Conservation (phyloP, 2,113 vertebrate species). For the Spea multiplicata region DNA sequence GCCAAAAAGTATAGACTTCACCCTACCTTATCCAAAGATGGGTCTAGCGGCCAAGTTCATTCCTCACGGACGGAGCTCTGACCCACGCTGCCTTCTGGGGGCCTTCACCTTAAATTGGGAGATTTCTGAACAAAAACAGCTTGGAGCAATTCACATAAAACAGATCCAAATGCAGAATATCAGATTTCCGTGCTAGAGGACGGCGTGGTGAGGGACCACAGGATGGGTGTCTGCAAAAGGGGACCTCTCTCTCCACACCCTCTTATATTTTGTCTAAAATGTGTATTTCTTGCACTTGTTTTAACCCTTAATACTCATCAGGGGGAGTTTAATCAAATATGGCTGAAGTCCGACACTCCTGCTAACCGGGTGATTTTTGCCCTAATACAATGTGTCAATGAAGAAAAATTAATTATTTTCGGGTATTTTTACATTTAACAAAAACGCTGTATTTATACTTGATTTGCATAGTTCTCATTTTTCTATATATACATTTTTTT, state of each 20-base stretch:
- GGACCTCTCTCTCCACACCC: constrained; percentile 51
- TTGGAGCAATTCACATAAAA: constrained; percentile 80
- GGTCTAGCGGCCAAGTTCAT: constrained; percentile 57
- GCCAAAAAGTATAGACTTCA: constrained; percentile 55
- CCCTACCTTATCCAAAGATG: constrained; percentile 70
- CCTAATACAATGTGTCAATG: too few relatives aligned
- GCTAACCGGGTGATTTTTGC: too few relatives aligned
- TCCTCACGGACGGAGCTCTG: constrained; percentile 63
- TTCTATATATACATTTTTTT: too few relatives aligned
- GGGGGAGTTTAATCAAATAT: too few relatives aligned
- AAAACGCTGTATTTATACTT: too few relatives aligned
- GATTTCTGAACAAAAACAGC: constrained; percentile 76
- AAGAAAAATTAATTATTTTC: too few relatives aligned
- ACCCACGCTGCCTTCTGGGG: constrained; percentile 57
- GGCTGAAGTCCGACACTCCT: too few relatives aligned
- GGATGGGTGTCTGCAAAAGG: constrained; percentile 18
- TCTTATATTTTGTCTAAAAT: constrained; percentile 65
- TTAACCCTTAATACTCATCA: constrained; percentile 58
- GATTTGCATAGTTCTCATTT: too few relatives aligned
- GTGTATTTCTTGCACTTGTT: constrained; percentile 69
- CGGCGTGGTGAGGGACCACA: background rate
- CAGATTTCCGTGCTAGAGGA: constrained; percentile 63
- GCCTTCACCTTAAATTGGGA: constrained; percentile 74
- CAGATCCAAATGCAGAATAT: constrained; percentile 77
- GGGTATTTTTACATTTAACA: too few relatives aligned